Conservation (phyloP, 2,888 invertebrate genomes). For the Plemyria rubiginata region DNA sequence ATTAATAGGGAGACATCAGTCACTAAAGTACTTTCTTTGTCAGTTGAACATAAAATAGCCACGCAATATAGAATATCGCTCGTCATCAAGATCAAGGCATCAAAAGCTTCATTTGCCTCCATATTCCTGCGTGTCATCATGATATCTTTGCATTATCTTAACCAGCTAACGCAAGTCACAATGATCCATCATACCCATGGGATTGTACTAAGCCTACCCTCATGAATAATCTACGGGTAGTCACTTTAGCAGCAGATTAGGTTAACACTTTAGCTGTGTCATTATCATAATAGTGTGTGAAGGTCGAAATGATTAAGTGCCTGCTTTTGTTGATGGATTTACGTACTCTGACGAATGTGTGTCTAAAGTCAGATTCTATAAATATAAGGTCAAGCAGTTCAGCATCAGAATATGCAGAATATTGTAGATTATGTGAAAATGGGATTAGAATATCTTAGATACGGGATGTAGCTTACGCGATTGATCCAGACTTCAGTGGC, state of each 20-base stretch:
- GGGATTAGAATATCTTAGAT: too few species aligned
- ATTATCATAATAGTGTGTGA: constrained; percentile 50
- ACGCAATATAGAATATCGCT: not conserved
- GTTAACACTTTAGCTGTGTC: constrained; percentile 45
- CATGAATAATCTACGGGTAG: constrained; percentile 55
- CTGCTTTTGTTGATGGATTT: constrained; percentile 23
- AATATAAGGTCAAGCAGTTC: not conserved
- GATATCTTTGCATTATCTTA: constrained; percentile 50
- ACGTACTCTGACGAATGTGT: not conserved
- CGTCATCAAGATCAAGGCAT: constrained; percentile 30
- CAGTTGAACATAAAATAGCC: not conserved
- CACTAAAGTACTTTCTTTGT: not conserved
- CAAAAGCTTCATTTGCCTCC: constrained; percentile 40
- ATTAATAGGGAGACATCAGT: too few species aligned
- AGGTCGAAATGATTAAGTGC: constrained; percentile 24
- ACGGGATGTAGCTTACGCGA: too few species aligned
- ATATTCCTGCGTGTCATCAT: constrained; percentile 45
- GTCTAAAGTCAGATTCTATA: not conserved
- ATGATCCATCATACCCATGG: constrained; percentile 60
- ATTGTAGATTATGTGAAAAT: not conserved
- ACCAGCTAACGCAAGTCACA: constrained; percentile 47
- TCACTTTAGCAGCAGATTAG: constrained; percentile 48
- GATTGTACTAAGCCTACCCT: constrained; percentile 44
- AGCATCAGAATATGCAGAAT: not conserved
- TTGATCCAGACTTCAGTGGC: too few species aligned